These are phyloP conservation scores for Aleiodes alternator DNA, from an alignment of 2,888 invertebrate species.

Conservation along the genomic window DNA sequence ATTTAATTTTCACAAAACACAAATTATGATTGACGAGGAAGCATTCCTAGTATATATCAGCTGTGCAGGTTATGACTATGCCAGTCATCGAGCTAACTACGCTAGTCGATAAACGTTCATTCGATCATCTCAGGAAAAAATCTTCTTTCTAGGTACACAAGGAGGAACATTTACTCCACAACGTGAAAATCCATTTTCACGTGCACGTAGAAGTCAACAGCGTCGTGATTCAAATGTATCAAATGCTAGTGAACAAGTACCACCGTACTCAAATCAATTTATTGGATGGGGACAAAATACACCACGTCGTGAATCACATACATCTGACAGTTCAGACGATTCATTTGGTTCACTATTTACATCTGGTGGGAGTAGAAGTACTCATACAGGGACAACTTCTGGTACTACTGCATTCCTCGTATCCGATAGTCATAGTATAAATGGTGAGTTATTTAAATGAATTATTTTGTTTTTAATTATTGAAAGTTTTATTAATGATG, in stretches of 20 bases:
- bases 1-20: too few relatives aligned
- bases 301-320: conserved; percentile 57
- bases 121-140: background rate
- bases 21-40: too few relatives aligned
- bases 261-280: conserved; percentile 80
- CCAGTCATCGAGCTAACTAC: too few relatives aligned
- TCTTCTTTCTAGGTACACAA: conserved; percentile 71
- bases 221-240: conserved; percentile 60
- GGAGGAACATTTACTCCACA: conserved; percentile 83
- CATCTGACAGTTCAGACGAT: conserved; percentile 58
- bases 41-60: too few relatives aligned
- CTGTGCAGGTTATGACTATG: too few relatives aligned
- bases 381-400: conserved; percentile 60
- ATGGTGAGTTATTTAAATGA: conserved; percentile 61
- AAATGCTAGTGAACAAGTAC: conserved; percentile 58
- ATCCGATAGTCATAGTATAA: conserved; percentile 71
- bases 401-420: conserved; percentile 64
- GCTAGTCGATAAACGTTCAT: too few relatives aligned
- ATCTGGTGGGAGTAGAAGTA: conserved; percentile 56
- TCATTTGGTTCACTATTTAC: conserved; percentile 39
- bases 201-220: conserved; percentile 62
- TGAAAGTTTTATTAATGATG: background rate
- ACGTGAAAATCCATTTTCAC: conserved; percentile 79
- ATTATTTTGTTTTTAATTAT: background rate
- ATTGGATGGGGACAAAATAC: conserved; percentile 68